Base-by-base conservation (phyloP, 1,140 invertebrate species). In the Ceratosolen solmsi region DNA sequence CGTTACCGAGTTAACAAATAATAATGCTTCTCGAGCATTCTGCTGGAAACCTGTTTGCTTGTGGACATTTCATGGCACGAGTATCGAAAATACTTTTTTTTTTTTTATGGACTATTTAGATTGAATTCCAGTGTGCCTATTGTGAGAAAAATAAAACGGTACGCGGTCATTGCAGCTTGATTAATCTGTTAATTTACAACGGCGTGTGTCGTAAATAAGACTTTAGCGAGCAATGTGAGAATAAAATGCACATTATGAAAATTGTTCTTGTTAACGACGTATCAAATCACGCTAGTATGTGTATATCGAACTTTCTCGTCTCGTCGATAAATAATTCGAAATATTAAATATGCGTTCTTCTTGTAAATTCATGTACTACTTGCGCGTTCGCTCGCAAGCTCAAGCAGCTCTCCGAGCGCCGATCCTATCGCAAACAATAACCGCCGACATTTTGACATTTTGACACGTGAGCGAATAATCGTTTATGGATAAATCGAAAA, bases 191-290 rank as follows among this genome's bases (percentile, higher is more conserved):
- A 68, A 68, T 68, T 68, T 68, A 68, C 27, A 68, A 38, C 11
- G 38, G 63, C 33, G 33, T 11, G 33, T n/a, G 27, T 38, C 63
- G 63, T 38, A 68, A 68, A 38, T 68, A 68, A 36, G 20, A n/a
- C 33, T 38, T 68, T n/a, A 68, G 20, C 33, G 2, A 68, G 63
- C 63, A 68, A 38, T 38, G 20, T 68, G 63, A 68, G 63, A 68
- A 68, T 38, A 68, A 68, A 68, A 68, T 68, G 63, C 33, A 68
- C n/a, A 68, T 38, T 68, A 68, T 38, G 22, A 68, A 68, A 38
- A 36, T 68, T n/a, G 33, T 38, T 22, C 36, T 38, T 68, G 63
- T 68, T 68, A 68, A 38, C 63, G 63, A 5, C 0, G 22, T 68
- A 38, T 68, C n/a, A 68, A 68, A 68, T 68, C 22, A 68, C n/a